Conservation (phyloP, 2,113 vertebrate genomes). For the Cyprinodon variegatus region DNA sequence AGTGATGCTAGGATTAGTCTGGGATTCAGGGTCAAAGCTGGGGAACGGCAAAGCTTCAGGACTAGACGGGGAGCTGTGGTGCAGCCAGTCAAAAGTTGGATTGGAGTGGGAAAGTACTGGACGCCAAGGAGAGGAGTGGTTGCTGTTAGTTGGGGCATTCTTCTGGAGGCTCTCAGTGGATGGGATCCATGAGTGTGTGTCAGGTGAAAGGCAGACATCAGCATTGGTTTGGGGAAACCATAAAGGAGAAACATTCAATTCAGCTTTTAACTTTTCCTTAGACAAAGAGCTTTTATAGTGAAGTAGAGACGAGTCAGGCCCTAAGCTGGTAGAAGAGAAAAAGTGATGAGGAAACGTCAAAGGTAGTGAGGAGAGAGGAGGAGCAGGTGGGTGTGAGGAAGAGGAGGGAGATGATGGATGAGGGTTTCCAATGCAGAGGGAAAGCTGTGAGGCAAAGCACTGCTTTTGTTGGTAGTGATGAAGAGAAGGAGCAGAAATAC, state of each 20-base stretch:
- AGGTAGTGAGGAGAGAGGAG: conserved; percentile 41
- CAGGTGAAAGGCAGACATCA: conserved; percentile 17
- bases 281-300: conserved; percentile 24
- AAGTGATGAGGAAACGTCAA: conserved; percentile 28
- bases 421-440: conserved; percentile 59
- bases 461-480: conserved; percentile 62
- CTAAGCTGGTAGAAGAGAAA: conserved; percentile 24
- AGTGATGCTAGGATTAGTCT: conserved; percentile 38
- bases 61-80: conserved; percentile 25
- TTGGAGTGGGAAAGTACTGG: conserved; percentile 31
- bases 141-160: conserved; percentile 28
- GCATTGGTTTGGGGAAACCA: conserved; percentile 5
- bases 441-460: conserved; percentile 69
- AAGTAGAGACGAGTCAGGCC: conserved; percentile 8
- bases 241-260: conserved; percentile 12
- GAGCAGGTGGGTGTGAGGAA: conserved; percentile 39
- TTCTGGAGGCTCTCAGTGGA: conserved; percentile 44
- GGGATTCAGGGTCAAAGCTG: conserved; percentile 39
- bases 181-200: conserved; percentile 23
- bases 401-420: conserved; percentile 39
- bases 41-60: conserved; percentile 17
- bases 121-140: conserved; percentile 14
- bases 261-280: conserved; percentile 17
- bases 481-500: conserved; percentile 57
- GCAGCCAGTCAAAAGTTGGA: conserved; percentile 35